phyloP scores from a whole-genome alignment of 2,797 vertebrate genomes.

The Tauraco hartlaubi region DNA sequence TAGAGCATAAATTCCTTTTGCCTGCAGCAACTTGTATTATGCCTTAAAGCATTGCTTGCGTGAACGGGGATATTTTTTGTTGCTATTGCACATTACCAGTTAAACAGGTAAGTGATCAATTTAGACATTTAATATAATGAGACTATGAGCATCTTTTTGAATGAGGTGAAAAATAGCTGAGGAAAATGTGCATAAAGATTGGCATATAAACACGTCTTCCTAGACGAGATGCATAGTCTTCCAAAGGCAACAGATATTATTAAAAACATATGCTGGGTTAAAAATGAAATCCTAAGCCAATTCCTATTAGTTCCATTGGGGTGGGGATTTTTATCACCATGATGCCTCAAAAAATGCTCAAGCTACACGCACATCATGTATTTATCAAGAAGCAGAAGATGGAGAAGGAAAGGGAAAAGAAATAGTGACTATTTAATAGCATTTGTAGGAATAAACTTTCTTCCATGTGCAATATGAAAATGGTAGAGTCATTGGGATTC shows the following conservation, averaged over 20 bases:
- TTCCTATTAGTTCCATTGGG: background rate
- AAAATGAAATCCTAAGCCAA: background rate
- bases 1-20: background rate
- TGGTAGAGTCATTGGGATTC: background rate
- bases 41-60: background rate
- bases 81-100: background rate
- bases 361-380: background rate
- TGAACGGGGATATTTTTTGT: background rate
- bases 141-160: background rate
- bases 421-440: background rate
- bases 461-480: background rate
- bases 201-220: background rate
- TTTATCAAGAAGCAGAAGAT: background rate
- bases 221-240: background rate
- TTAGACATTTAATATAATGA: background rate
- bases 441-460: background rate
- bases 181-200: background rate
- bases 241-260: background rate
- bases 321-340: background rate
- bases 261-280: background rate
- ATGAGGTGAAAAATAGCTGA: background rate
- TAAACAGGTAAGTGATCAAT: background rate
- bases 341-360: background rate
- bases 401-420: background rate
- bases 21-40: background rate